phyloP scores from a whole-genome alignment of 2,888 invertebrate genomes.

The Caenorhabditis zanzibari region DNA sequence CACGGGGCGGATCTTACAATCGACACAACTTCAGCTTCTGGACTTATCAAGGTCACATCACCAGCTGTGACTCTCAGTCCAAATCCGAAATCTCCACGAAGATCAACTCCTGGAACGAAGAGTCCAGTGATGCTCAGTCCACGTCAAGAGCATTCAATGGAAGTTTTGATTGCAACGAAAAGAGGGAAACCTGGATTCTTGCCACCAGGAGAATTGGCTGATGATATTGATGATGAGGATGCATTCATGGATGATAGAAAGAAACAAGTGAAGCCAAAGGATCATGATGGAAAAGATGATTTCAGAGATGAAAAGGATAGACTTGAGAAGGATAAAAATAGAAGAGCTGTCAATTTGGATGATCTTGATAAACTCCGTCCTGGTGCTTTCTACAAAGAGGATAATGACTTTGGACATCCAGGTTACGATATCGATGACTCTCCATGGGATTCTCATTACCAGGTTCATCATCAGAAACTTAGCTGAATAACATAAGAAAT shows the following conservation, averaged over 20 bases:
- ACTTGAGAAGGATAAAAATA: constrained; percentile 76
- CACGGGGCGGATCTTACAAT: constrained; percentile 68
- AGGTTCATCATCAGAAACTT: constrained; percentile 43
- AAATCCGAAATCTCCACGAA: constrained; percentile 71
- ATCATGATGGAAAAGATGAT: constrained; percentile 66
- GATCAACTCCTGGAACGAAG: constrained; percentile 79
- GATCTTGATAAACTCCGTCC: constrained; percentile 77
- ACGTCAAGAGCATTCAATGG: constrained; percentile 81
- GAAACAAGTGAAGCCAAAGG: constrained; percentile 60
- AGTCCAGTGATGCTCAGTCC: constrained; percentile 80
- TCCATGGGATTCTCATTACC: constrained; percentile 86
- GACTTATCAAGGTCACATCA: constrained; percentile 63
- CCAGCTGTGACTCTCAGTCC: constrained; percentile 59
- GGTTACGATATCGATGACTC: constrained; percentile 82
- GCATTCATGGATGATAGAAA: constrained; percentile 73
- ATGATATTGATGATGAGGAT: constrained; percentile 76
- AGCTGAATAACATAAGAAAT: neutral
- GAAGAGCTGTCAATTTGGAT: constrained; percentile 65
- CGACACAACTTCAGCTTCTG: constrained; percentile 61
- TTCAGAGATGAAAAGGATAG: constrained; percentile 77
- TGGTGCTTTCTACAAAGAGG: constrained; percentile 79
- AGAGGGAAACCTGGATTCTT: constrained; percentile 78
- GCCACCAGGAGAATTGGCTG: constrained; percentile 70
- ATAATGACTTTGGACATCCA: constrained; percentile 69
- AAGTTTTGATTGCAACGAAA: constrained; percentile 81